Percentiles rank a stretch among this genome's conserved stretches.
Evolutionary conservation across 1,140 invertebrate genomes (phyloP).

Genomic region (Magallana ariakensis): DNA sequence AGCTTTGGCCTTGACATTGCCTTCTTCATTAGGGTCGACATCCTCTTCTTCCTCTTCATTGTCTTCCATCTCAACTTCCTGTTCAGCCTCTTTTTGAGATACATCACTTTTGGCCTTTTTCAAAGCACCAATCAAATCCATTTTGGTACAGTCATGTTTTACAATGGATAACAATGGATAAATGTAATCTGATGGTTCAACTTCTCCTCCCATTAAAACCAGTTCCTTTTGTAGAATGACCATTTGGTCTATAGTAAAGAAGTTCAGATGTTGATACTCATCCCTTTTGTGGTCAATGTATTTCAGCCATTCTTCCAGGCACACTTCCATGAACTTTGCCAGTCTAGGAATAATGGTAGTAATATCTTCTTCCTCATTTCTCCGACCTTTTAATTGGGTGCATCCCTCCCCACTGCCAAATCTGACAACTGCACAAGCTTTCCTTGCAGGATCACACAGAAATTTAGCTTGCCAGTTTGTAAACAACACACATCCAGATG

Average conservation of each 20-base stretch:
- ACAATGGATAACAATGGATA: conserved; percentile 63
- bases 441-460: conserved; percentile 59
- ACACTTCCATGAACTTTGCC: conserved; percentile 69
- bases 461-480: conserved; percentile 68
- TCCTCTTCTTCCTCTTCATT: conserved; percentile 40
- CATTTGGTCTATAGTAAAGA: conserved; percentile 71
- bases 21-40: conserved; percentile 36
- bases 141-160: conserved; percentile 58
- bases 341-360: conserved; percentile 63
- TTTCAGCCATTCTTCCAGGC: conserved; percentile 67
- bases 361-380: conserved; percentile 51
- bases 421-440: conserved; percentile 59
- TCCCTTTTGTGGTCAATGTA: conserved; percentile 65
- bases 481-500: conserved; percentile 72
- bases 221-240: conserved; percentile 70
- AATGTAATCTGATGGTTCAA: conserved; percentile 54
- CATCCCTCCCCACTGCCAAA: conserved; percentile 60
- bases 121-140: conserved; percentile 64
- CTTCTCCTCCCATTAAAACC: conserved; percentile 56
- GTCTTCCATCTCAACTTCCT: conserved; percentile 46
- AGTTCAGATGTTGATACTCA: conserved; percentile 68
- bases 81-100: conserved; percentile 47
- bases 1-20: conserved; percentile 38
- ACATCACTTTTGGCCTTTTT: conserved; percentile 59
- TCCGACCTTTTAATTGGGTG: conserved; percentile 55